Conservation (phyloP, 2,888 invertebrate species). For the Mythimna loreyi region DNA sequence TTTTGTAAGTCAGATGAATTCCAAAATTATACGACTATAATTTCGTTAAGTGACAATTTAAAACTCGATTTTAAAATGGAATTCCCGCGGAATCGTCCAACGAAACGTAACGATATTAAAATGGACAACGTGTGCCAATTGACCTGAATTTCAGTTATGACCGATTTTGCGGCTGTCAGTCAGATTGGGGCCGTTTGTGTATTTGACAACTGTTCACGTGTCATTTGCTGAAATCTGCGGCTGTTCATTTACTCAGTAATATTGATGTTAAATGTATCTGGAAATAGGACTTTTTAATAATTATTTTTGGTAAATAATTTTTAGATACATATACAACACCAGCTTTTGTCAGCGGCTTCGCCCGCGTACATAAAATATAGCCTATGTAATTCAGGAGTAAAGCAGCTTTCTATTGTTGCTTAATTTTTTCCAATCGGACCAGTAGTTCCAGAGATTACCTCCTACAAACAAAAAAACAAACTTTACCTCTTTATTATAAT, state of each 20-base stretch:
- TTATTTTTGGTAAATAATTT: no score
- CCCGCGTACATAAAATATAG: no score
- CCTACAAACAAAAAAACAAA: no score
- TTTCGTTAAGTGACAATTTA: background rate
- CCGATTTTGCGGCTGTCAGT: conserved; percentile 31
- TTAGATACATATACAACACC: no score
- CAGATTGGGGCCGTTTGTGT: conserved; percentile 40
- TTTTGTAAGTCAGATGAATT: no score
- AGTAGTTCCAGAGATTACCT: no score
- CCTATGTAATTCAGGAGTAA: no score
- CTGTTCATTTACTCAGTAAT: conserved; percentile 19
- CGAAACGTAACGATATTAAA: conserved; percentile 28
- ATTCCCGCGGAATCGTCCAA: background rate
- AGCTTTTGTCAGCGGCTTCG: no score
- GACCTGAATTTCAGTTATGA: conserved; percentile 34
- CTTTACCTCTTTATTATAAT: no score
- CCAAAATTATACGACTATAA: background rate
- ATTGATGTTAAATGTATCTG: background rate
- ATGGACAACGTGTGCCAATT: conserved; percentile 25
- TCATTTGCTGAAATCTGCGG: conserved; percentile 32
- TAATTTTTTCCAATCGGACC: no score
- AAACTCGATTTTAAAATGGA: conserved; percentile 13
- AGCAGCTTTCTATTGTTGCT: no score
- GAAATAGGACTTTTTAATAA: background rate
- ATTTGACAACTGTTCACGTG: conserved; percentile 25